Conservation (phyloP, 2,888 invertebrate species). For the Cryptocephalus moraei region DNA sequence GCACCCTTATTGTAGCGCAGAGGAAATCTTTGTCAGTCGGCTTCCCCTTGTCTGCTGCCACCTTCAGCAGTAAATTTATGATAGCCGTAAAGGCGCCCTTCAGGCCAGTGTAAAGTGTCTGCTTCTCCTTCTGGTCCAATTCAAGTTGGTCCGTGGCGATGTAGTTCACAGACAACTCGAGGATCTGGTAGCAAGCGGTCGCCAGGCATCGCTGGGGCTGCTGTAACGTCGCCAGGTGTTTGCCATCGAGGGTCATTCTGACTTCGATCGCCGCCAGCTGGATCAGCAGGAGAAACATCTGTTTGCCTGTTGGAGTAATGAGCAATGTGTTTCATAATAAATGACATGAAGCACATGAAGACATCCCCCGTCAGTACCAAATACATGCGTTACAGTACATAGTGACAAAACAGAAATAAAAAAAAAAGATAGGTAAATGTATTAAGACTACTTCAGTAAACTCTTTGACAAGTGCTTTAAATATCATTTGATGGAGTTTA, state of each 20-base stretch:
- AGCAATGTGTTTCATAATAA: too few species aligned
- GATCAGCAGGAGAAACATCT: slow-evolving; percentile 70
- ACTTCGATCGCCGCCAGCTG: slow-evolving; percentile 88
- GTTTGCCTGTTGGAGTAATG: slow-evolving; percentile 40
- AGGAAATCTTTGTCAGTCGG: slow-evolving; percentile 70
- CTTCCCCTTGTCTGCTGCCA: slow-evolving; percentile 64
- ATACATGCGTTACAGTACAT: too few species aligned
- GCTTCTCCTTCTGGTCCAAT: slow-evolving; percentile 82
- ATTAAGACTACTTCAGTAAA: too few species aligned
- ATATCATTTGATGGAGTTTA: too few species aligned
- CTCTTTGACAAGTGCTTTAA: too few species aligned
- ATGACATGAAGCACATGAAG: too few species aligned
- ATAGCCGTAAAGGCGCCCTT: slow-evolving; percentile 83
- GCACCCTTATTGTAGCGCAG: slow-evolving; percentile 74
- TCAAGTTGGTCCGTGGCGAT: slow-evolving; percentile 74
- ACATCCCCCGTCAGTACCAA: too few species aligned
- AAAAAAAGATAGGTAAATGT: too few species aligned
- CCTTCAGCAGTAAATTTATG: slow-evolving; percentile 59
- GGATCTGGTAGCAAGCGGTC: slow-evolving; percentile 71
- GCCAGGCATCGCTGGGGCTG: slow-evolving; percentile 66
- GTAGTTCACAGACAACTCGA: slow-evolving; percentile 69
- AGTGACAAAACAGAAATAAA: too few species aligned
- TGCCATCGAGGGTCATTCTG: slow-evolving; percentile 86
- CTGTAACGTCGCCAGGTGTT: slow-evolving; percentile 68
- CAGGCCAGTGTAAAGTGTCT: slow-evolving; percentile 79